Evolutionary conservation across 2,888 invertebrate species (phyloP).

Genomic region (Stenolophus ochropezus): DNA sequence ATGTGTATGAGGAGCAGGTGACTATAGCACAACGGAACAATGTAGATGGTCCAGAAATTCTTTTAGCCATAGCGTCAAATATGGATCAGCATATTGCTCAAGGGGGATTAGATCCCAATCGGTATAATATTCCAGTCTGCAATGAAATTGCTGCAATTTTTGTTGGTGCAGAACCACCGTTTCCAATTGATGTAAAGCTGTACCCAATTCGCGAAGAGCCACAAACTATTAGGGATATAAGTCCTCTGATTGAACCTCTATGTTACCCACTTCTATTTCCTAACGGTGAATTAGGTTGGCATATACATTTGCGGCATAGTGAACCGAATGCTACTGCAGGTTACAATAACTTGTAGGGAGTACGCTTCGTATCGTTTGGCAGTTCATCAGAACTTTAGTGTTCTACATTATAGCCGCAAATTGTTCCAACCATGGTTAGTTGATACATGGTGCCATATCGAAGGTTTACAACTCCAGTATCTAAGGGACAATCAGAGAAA

Average conservation of each 20-base stretch:
- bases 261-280: not conserved
- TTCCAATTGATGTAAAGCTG: not conserved
- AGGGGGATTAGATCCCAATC: not conserved
- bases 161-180: not conserved
- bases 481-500: slow-evolving; percentile 57
- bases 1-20: not conserved
- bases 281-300: not conserved
- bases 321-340: not conserved
- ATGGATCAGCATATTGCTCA: not conserved
- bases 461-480: too few relatives aligned
- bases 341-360: not conserved
- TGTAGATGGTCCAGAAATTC: not conserved
- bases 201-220: not conserved
- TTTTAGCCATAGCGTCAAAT: too few relatives aligned
- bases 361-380: not conserved
- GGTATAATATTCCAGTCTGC: not conserved
- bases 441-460: too few relatives aligned
- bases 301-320: not conserved
- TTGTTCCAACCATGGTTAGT: not conserved
- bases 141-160: slow-evolving; percentile 12
- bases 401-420: too few relatives aligned
- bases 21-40: not conserved
- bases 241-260: not conserved
- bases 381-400: too few relatives aligned
- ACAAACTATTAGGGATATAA: not conserved